These are phyloP conservation scores for Drosophila dunni DNA, from an alignment of 1,140 invertebrate genomes.

Conservation along the genomic window DNA sequence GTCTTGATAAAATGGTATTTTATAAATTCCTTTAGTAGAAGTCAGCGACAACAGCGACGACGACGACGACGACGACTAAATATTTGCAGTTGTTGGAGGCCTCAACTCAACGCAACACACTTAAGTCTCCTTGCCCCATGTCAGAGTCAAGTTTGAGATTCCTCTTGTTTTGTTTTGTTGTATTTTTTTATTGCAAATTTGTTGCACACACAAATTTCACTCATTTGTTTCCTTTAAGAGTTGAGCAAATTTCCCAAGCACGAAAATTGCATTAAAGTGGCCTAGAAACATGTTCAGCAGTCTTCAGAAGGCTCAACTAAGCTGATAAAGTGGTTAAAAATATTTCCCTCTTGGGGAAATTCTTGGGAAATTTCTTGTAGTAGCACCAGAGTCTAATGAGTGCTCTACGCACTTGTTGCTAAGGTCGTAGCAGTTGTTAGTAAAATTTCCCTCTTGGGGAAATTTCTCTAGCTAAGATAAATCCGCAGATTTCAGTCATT, in stretches of 20 bases:
- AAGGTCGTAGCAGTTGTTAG: neutral
- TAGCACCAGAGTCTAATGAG: neutral
- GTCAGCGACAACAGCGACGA: conserved; percentile 42
- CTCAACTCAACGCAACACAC: conserved; percentile 10
- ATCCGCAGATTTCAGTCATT: conserved; percentile 18
- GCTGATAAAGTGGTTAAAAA: neutral
- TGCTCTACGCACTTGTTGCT: neutral
- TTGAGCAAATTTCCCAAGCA: conserved; percentile 11
- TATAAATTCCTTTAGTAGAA: conserved; percentile 79
- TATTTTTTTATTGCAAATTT: conserved; percentile 57
- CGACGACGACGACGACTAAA: conserved; percentile 41
- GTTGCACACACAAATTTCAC: conserved; percentile 74
- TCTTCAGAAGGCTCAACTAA: neutral
- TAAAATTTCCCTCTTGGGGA: conserved; percentile 6
- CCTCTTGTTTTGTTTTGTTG: conserved; percentile 24
- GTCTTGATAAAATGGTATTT: conserved; percentile 83
- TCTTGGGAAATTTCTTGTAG: neutral
- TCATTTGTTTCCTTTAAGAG: conserved; percentile 48
- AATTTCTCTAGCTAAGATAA: conserved; percentile 21
- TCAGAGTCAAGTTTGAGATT: conserved; percentile 63
- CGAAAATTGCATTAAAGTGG: conserved; percentile 6
- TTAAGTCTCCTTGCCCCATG: conserved; percentile 46
- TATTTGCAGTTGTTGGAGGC: conserved; percentile 45
- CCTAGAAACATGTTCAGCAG: neutral
- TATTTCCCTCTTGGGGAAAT: neutral